Evolutionary conservation across 1,140 invertebrate species (phyloP).

Genomic region (Coenobita brevimanus): DNA sequence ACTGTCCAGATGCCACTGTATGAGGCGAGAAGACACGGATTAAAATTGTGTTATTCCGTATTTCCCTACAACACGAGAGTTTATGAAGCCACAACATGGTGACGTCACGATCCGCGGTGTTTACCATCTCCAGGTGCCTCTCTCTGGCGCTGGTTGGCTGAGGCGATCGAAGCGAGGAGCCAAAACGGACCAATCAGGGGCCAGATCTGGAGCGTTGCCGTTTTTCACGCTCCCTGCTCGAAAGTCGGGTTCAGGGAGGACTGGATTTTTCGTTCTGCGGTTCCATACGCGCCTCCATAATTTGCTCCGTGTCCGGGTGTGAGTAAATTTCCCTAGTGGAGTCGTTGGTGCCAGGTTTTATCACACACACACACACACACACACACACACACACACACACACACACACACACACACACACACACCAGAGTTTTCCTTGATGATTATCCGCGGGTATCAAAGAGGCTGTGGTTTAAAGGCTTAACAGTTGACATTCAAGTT

Average conservation of each 20-base stretch:
- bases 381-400: too few species aligned
- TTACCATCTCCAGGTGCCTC: slow-evolving; percentile 61
- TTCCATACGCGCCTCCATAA: slow-evolving; percentile 48
- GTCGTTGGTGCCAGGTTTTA: too few species aligned
- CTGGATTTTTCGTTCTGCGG: slow-evolving; percentile 49
- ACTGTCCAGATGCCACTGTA: too few species aligned
- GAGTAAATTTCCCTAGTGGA: neutral
- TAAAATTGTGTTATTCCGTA: slow-evolving; percentile 14
- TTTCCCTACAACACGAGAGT: slow-evolving; percentile 15
- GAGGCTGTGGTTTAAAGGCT: too few species aligned
- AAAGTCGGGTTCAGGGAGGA: slow-evolving; percentile 46
- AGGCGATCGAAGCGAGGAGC: slow-evolving; percentile 64
- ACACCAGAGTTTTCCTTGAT: too few species aligned
- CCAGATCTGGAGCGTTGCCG: slow-evolving; percentile 65
- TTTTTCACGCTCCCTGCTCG: slow-evolving; percentile 62
- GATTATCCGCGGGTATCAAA: neutral
- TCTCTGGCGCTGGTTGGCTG: slow-evolving; percentile 60
- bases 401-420: too few species aligned
- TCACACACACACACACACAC: too few species aligned
- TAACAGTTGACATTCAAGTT: too few species aligned
- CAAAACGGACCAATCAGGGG: slow-evolving; percentile 54
- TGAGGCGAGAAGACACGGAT: too few species aligned
- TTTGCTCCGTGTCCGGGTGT: slow-evolving; percentile 39
- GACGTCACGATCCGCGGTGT: slow-evolving; percentile 64
- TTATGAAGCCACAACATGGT: slow-evolving; percentile 56